Evolutionary conservation across 2,888 invertebrate genomes (phyloP), one percentile per base, ranked within the genome.

Genomic region (Euplagia quadripunctaria): DNA sequence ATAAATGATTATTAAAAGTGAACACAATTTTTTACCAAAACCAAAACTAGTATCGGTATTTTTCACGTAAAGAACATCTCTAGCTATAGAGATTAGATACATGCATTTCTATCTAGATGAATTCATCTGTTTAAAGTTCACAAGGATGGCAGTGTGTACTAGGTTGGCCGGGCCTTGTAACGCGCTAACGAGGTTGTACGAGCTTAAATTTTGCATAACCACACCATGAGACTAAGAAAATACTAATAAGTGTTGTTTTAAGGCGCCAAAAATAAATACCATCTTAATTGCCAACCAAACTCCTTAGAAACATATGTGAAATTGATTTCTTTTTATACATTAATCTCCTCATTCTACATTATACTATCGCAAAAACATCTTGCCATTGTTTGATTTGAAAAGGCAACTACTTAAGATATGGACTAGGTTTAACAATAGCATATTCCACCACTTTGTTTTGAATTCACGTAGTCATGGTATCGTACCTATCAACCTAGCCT

Each of bases 401-500:
- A 61, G 72, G 61, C 55, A 31, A 52, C 46, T 67, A 68, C 14
- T 46, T 17, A 63, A 72, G 51, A 69, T 75, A 51, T 72, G 52
- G 64, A 66, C 70, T 72, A 74, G 64, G 75, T 63, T 82, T 58
- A 72, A 77, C 61, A 72, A 77, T 52, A 72, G 63, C 68, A 49
- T 63, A 64, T 41, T 31, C 72, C 65, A 11, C 17, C 52, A 46
- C 68, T 83, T 81, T 83, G 76, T 83, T 82, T 69, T 55, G 65
- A 42, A 14, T 69, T 43, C 64, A 52, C 69, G 83, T 83, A 76
- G 51, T 64, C 79, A 83, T 83, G 79, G 83, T 73, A 70, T 61
- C 68, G 43, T 64, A 14, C n/a, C 63, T 16, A 69, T n/a, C 31
- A 14, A 55, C 46, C 43, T 17, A 41, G 17, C 55, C 8, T 58